Conservation (phyloP, 2,113 vertebrate genomes). For the Heterotis niloticus region DNA sequence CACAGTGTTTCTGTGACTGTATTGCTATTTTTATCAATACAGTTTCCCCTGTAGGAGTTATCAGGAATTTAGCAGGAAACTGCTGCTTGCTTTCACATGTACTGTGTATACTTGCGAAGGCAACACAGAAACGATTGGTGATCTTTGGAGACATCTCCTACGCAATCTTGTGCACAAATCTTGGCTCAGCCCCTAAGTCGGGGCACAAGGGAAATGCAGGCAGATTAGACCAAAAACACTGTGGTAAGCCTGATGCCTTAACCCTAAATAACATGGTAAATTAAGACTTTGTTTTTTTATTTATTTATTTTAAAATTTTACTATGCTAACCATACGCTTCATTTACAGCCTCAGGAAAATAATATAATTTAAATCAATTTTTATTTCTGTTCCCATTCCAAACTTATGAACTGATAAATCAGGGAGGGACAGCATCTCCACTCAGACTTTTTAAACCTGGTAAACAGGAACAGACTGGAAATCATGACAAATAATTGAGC, state of each 20-base stretch:
- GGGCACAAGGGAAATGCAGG: not conserved
- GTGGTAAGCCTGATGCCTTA: not conserved
- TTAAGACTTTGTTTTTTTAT: not conserved
- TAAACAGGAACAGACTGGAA: not conserved
- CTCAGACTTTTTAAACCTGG: not conserved
- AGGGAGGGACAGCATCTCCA: not conserved
- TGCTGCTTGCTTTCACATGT: not conserved
- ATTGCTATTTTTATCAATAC: not conserved
- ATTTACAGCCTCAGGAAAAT: not conserved
- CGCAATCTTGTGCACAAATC: not conserved
- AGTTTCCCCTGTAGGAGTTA: not conserved
- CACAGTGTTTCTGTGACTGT: not conserved
- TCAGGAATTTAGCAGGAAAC: too few species aligned
- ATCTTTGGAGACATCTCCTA: not conserved
- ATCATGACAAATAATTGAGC: not conserved
- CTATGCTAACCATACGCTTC: not conserved
- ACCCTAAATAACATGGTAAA: not conserved
- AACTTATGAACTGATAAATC: not conserved
- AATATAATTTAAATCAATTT: not conserved
- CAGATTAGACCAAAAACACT: not conserved
- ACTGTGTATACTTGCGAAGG: not conserved
- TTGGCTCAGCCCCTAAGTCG: not conserved
- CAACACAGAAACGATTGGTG: not conserved
- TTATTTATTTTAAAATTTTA: not conserved
- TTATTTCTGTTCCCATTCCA: not conserved